phyloP scores from a whole-genome alignment of 2,888 invertebrate genomes.

The Colletes collaris region DNA sequence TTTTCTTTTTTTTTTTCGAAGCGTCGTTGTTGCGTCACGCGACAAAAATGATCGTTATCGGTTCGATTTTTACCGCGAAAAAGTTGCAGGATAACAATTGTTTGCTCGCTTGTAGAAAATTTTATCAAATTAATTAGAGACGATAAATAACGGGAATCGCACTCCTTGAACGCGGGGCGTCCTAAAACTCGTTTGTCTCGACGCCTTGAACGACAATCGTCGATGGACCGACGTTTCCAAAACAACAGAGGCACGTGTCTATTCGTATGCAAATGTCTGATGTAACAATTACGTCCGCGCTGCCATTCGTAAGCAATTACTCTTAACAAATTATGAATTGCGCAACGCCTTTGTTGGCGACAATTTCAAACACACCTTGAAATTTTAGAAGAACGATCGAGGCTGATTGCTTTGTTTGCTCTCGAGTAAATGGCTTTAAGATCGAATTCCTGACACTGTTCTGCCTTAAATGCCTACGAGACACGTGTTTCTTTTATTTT shows the following conservation, averaged over 20 bases:
- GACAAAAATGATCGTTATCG: too few relatives aligned
- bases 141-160: too few relatives aligned
- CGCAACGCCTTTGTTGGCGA: conserved; percentile 17
- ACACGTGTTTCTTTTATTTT: too few relatives aligned
- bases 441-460: neutral
- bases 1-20: too few relatives aligned
- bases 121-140: too few relatives aligned
- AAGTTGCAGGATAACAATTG: too few relatives aligned
- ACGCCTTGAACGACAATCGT: neutral
- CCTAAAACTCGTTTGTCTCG: neutral
- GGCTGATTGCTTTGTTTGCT: neutral
- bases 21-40: too few relatives aligned
- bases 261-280: conserved; percentile 39
- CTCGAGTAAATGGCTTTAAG: neutral
- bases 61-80: too few relatives aligned
- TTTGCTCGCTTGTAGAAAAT: too few relatives aligned
- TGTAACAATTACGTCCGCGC: conserved; percentile 9
- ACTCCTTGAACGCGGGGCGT: too few relatives aligned
- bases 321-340: conserved; percentile 40
- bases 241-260: conserved; percentile 19
- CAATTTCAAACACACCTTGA: conserved; percentile 25
- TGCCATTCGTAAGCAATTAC: conserved; percentile 32
- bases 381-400: neutral
- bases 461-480: too few relatives aligned
- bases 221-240: neutral